These are phyloP conservation scores for Parazoanthus atlanticus DNA, from an alignment of 92 coral and sea anemone genomes.

Conservation along the genomic window DNA sequence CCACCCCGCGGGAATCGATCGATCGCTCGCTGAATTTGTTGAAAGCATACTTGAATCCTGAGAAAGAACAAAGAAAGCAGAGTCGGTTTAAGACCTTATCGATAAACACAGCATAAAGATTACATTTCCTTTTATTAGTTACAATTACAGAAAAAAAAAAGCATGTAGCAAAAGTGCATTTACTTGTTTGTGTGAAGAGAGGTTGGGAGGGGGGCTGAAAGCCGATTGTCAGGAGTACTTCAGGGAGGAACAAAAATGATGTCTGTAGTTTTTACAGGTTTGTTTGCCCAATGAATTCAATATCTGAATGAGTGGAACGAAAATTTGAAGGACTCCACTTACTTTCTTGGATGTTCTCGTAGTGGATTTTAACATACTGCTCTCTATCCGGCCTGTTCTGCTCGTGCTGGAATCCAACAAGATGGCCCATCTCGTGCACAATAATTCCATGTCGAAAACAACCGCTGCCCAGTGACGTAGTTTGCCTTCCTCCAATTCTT, in stretches of 20 bases:
- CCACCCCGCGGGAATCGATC: conserved; percentile 69
- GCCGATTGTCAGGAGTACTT: too few species aligned
- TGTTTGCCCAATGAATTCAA: too few species aligned
- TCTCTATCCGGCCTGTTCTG: conserved; percentile 96
- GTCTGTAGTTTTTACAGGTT: too few species aligned
- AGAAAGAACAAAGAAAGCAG: neutral
- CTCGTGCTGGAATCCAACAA: conserved; percentile 96
- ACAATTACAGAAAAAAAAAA: too few species aligned
- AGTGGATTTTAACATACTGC: conserved; percentile 37
- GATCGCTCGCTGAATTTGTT: conserved; percentile 51
- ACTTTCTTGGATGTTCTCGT: conserved; percentile 11
- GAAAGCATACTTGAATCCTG: conserved; percentile 74
- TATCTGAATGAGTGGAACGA: too few species aligned
- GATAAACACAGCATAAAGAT: neutral
- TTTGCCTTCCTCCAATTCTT: conserved; percentile 86
- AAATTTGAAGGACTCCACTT: neutral
- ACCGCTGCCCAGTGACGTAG: conserved; percentile 89
- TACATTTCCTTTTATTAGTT: too few species aligned
- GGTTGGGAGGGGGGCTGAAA: too few species aligned
- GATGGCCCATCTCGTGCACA: conserved; percentile 94
- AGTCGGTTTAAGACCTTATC: too few species aligned
- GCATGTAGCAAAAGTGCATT: too few species aligned
- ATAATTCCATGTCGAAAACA: conserved; percentile 91
- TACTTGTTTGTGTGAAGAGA: too few species aligned
- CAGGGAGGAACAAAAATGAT: too few species aligned